Base-by-base conservation (phyloP, 2,888 invertebrate genomes). In the Calameuta filiformis region DNA sequence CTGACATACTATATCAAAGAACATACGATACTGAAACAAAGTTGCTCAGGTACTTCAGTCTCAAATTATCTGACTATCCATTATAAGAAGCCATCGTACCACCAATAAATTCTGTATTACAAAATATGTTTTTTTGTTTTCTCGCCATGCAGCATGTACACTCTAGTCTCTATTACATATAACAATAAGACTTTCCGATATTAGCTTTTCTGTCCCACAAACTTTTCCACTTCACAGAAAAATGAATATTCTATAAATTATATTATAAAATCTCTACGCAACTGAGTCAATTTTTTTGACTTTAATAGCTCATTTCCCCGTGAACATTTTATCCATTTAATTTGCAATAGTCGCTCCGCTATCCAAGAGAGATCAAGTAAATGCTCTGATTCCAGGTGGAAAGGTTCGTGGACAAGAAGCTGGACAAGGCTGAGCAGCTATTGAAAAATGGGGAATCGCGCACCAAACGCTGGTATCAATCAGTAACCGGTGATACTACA, bases 371-470 rank as follows among this genome's bases (percentile, higher is more conserved):
- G 56, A 56, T 56, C 1, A 56, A 23, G 9, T 56, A 23, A 23
- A 9, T 56, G 9, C 23, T 56, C 9, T 56, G 56, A 79, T 88
- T 94, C 75, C 93, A 97, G 97, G 94, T 96, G 86, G 97, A 96
- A 92, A 93, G 95, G 90, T 97, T 93, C 93, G 94, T 97, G 82
- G 97, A 97, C 90, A 95, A 95, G 84, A 96, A 97, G 92, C 85
- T 96, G 83, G 96, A 96, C 89, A 95, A 95, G 92, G 96, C 96
- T 77, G 97, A 97, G 92, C 94, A 94, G 85, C 88, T 95, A 79
- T 86, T 97, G 81, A 95, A 95, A 92, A 94, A 95, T 87, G 95
- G 95, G 84, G 94, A 95, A 91, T 92, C 93, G 77, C 95, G 95
- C 90, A 95, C 95, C 23, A 95, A 95, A 87, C 94, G 94, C 87